phyloP scores from a whole-genome alignment of 2,888 invertebrate species.

The Caprella mutica region DNA sequence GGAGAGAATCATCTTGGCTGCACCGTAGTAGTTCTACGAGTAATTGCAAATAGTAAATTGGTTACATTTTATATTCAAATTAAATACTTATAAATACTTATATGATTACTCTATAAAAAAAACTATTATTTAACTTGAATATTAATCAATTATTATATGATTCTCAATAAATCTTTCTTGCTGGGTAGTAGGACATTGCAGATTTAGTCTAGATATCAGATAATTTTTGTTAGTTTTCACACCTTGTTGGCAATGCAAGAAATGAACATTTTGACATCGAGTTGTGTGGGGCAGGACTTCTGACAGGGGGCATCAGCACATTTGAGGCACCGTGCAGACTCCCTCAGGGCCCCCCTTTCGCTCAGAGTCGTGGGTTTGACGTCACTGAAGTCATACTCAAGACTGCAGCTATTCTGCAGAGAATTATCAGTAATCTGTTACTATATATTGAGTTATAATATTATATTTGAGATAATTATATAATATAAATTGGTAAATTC shows the following conservation, averaged over 20 bases:
- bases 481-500: no score
- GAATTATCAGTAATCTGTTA: no score
- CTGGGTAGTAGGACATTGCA: no score
- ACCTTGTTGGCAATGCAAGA: conserved; percentile 91
- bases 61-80: background rate
- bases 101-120: background rate
- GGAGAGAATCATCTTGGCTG: conserved; percentile 73
- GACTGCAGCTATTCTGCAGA: conserved; percentile 52
- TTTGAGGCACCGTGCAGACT: conserved; percentile 78
- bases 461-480: no score
- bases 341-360: conserved; percentile 82
- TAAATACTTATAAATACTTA: no score
- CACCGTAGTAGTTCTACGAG: conserved; percentile 86
- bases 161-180: no score
- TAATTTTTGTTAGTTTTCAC: no score
- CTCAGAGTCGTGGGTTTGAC: conserved; percentile 95
- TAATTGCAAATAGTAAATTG: background rate
- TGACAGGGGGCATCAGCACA: conserved; percentile 96
- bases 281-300: conserved; percentile 94
- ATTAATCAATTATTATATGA: no score
- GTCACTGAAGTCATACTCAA: conserved; percentile 85
- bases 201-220: no score
- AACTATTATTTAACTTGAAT: background rate
- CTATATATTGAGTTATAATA: no score
- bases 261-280: conserved; percentile 94